Evolutionary conservation across 2,113 vertebrate genomes (phyloP).

Genomic region (Varanus salvator): DNA sequence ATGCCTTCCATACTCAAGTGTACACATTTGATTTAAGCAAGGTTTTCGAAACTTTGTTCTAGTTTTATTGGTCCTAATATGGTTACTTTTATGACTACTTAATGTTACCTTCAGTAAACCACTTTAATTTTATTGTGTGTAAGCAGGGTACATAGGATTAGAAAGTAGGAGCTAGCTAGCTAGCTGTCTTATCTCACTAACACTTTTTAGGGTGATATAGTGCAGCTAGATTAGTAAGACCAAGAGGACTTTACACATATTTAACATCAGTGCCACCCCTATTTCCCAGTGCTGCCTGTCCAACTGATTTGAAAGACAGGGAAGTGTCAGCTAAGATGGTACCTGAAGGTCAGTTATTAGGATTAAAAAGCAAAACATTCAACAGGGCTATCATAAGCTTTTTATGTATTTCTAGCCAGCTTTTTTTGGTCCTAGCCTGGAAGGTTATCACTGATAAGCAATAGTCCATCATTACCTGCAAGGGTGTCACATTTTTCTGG

Average conservation of each 20-base stretch:
- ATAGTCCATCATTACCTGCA: too few species aligned
- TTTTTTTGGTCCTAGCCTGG: background rate
- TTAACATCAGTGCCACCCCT: background rate
- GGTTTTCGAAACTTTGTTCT: background rate
- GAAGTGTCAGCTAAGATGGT: background rate
- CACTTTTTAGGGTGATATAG: conserved; percentile 2
- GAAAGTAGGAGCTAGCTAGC: too few species aligned
- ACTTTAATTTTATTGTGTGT: background rate
- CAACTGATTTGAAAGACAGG: background rate
- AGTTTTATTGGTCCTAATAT: background rate
- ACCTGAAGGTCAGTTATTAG: background rate
- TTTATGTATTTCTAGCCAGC: background rate
- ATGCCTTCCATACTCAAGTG: background rate
- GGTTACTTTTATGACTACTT: background rate
- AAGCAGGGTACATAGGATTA: background rate
- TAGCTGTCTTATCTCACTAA: background rate
- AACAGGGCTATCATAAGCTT: background rate
- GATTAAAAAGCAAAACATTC: background rate
- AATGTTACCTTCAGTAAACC: background rate
- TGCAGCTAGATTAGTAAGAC: background rate
- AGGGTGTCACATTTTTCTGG: too few species aligned
- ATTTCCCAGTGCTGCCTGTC: background rate
- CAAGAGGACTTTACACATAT: background rate
- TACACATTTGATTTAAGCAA: background rate
- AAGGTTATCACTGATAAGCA: background rate